Percentiles rank a stretch among this genome's conserved stretches.
These are phyloP conservation scores for Dermatophagoides farinae DNA, from an alignment of 1,140 invertebrate genomes.

Conservation along the genomic window DNA sequence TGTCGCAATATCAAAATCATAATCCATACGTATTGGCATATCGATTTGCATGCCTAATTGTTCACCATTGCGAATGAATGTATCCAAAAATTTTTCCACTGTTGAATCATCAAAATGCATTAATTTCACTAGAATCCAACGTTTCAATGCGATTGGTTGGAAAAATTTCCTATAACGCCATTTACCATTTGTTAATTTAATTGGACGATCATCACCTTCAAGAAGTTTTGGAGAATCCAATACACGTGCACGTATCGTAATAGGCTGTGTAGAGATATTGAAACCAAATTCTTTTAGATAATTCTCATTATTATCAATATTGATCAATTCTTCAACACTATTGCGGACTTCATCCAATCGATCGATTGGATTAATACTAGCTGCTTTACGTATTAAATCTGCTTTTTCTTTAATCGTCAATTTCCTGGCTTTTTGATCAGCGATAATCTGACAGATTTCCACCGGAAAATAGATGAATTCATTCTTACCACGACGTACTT, in stretches of 20 bases:
- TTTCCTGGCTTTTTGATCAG: slow-evolving; percentile 20
- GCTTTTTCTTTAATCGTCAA: slow-evolving; percentile 15
- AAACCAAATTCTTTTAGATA: slow-evolving; percentile 22
- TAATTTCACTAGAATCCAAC: slow-evolving; percentile 19
- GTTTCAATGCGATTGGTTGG: slow-evolving; percentile 25
- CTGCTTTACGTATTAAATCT: slow-evolving; percentile 19
- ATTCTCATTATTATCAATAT: slow-evolving; percentile 16
- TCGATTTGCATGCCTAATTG: slow-evolving; percentile 12
- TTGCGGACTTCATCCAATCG: slow-evolving; percentile 9
- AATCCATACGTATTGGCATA: background rate
- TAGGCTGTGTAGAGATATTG: slow-evolving; percentile 10
- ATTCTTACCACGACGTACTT: slow-evolving; percentile 19
- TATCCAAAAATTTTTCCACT: background rate
- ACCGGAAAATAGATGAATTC: slow-evolving; percentile 22
- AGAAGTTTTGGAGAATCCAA: slow-evolving; percentile 14
- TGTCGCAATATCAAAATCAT: background rate
- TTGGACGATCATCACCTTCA: background rate
- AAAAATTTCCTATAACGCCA: slow-evolving; percentile 42
- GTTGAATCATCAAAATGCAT: background rate
- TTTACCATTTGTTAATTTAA: slow-evolving; percentile 27
- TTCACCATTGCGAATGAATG: background rate
- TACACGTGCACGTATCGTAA: slow-evolving; percentile 17
- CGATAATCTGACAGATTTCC: slow-evolving; percentile 23
- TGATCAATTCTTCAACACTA: slow-evolving; percentile 10
- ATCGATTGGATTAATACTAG: background rate